These are phyloP conservation scores for Capitulum mitella DNA, from an alignment of 2,888 invertebrate species.

Conservation along the genomic window DNA sequence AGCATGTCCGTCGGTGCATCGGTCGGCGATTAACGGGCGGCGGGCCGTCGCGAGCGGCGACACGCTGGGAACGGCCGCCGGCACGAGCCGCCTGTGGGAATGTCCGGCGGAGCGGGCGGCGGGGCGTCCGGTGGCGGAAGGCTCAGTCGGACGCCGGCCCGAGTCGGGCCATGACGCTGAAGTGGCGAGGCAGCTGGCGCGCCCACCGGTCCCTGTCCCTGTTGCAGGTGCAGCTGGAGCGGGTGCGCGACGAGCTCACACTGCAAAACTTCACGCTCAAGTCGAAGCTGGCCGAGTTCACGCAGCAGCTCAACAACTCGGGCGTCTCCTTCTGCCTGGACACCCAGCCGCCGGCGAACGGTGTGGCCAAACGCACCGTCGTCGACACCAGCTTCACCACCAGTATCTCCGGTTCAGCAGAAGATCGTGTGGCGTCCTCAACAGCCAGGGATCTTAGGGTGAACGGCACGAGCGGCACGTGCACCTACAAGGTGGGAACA, in stretches of 20 bases:
- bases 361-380: not conserved
- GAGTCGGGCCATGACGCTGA: not conserved
- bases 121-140: not conserved
- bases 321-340: slow-evolving; percentile 39
- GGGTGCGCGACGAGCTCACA: slow-evolving; percentile 40
- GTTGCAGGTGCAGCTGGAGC: slow-evolving; percentile 40
- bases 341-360: slow-evolving; percentile 32
- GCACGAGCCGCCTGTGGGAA: no score
- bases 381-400: slow-evolving; percentile 1
- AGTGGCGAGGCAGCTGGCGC: not conserved
- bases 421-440: slow-evolving; percentile 33
- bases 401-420: slow-evolving; percentile 28
- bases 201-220: not conserved
- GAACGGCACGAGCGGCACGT: slow-evolving; percentile 37
- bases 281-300: slow-evolving; percentile 39
- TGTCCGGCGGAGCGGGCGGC: no score
- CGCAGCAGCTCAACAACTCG: slow-evolving; percentile 38
- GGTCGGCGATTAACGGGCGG: no score
- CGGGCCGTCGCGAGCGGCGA: no score
- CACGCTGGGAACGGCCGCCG: no score
- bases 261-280: slow-evolving; percentile 41
- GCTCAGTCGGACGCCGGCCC: not conserved
- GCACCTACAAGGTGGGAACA: slow-evolving; percentile 39
- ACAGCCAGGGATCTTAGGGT: not conserved
- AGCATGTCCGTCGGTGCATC: no score